Evolutionary conservation across 2,888 invertebrate genomes (phyloP).

Genomic region (Rosalia funebris): DNA sequence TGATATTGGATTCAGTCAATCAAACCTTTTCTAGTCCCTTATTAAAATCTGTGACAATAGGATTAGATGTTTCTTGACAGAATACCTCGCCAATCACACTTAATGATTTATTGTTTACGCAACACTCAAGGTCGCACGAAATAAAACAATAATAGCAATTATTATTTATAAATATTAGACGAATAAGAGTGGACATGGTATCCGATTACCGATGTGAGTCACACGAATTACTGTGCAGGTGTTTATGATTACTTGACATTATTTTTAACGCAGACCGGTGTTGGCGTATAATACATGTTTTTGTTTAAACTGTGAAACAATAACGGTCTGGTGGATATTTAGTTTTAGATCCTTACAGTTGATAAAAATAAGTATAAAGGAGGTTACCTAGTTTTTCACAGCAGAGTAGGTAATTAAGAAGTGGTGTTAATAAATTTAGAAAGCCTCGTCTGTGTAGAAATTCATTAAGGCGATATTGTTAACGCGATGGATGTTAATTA

Average conservation of each 20-base stretch:
- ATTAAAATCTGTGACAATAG: too few species aligned
- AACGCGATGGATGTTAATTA: too few species aligned
- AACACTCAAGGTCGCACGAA: slow-evolving; percentile 15
- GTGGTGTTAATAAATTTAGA: slow-evolving; percentile 24
- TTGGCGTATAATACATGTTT: slow-evolving; percentile 12
- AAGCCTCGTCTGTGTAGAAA: too few species aligned
- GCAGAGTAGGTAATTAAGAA: slow-evolving; percentile 21
- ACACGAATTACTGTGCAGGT: slow-evolving; percentile 16
- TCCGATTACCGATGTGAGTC: slow-evolving; percentile 28
- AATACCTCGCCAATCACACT: too few species aligned
- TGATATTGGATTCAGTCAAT: too few species aligned
- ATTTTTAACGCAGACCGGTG: slow-evolving; percentile 25
- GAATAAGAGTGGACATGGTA: slow-evolving; percentile 12
- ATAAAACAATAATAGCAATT: slow-evolving; percentile 21
- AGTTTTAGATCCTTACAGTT: slow-evolving; percentile 13
- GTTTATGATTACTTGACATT: slow-evolving; percentile 32
- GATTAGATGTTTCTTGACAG: too few species aligned
- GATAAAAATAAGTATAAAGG: slow-evolving; percentile 30
- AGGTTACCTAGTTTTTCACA: slow-evolving; percentile 30
- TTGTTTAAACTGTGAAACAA: slow-evolving; percentile 26
- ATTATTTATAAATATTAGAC: slow-evolving; percentile 7
- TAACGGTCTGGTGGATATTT: slow-evolving; percentile 22
- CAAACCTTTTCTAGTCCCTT: too few species aligned
- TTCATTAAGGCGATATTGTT: background rate
- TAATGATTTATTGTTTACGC: slow-evolving; percentile 14